phyloP scores from a whole-genome alignment of 2,113 vertebrate species.

The Anarrhichthys ocellatus region DNA sequence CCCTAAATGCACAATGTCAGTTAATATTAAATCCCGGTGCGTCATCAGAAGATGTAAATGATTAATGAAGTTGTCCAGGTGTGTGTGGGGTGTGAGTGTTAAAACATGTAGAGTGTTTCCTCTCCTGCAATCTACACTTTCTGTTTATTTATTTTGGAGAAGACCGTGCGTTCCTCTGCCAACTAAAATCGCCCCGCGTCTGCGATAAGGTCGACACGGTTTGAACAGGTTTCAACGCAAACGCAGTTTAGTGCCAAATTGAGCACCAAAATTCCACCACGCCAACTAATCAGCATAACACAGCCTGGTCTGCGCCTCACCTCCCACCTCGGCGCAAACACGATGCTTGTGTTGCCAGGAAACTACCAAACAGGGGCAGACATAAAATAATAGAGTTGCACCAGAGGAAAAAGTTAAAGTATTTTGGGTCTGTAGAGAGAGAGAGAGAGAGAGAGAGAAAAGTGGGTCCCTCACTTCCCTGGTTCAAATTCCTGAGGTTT shows the following conservation, averaged over 20 bases:
- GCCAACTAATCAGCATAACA: neutral
- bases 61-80: neutral
- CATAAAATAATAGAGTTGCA: neutral
- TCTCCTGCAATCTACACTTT: neutral
- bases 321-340: neutral
- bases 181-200: neutral
- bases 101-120: neutral
- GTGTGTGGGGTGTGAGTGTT: neutral
- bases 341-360: neutral
- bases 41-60: neutral
- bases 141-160: neutral
- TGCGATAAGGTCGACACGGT: neutral
- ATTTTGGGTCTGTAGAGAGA: slow-evolving; percentile 39
- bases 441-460: neutral
- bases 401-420: slow-evolving; percentile 10
- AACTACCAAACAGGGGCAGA: neutral
- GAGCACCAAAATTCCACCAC: slow-evolving; percentile 3
- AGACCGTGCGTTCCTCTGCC: no score
- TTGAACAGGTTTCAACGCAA: neutral
- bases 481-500: slow-evolving; percentile 83
- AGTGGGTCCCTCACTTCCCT: slow-evolving; percentile 65
- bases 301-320: neutral
- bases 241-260: slow-evolving; percentile 10
- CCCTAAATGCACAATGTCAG: neutral
- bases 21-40: no score